phyloP scores from a whole-genome alignment of 1,140 invertebrate species.

The Drosophila asahinai region DNA sequence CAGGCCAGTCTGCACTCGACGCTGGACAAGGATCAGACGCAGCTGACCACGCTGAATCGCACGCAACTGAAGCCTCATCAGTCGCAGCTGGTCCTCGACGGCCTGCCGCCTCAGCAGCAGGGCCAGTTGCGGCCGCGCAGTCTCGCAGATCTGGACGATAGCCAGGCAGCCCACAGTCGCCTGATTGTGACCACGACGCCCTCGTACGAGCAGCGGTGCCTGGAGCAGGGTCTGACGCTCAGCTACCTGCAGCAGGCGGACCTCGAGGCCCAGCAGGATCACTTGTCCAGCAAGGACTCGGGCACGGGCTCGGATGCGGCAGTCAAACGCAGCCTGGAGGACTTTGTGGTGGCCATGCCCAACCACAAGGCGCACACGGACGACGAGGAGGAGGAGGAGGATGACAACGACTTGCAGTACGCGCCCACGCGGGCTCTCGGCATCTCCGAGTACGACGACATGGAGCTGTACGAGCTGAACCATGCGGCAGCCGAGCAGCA shows the following conservation, averaged over 20 bases:
- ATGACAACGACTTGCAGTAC: slow-evolving; percentile 54
- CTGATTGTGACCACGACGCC: slow-evolving; percentile 74
- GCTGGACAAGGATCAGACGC: slow-evolving; percentile 73
- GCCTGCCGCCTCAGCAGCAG: slow-evolving; percentile 33
- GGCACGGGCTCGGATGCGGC: slow-evolving; percentile 81
- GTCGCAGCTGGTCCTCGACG: slow-evolving; percentile 56
- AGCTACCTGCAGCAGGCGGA: slow-evolving; percentile 66
- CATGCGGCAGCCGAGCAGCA: slow-evolving; percentile 54
- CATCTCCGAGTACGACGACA: slow-evolving; percentile 65
- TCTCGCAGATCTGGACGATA: slow-evolving; percentile 55
- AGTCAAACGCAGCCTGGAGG: slow-evolving; percentile 76
- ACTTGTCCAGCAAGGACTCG: slow-evolving; percentile 80
- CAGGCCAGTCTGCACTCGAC: slow-evolving; percentile 58
- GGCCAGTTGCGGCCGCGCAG: slow-evolving; percentile 59
- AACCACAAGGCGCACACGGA: slow-evolving; percentile 28
- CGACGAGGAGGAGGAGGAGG: slow-evolving; percentile 45
- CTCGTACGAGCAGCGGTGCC: slow-evolving; percentile 74
- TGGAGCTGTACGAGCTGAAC: slow-evolving; percentile 62
- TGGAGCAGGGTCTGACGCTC: slow-evolving; percentile 64
- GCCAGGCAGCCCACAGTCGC: slow-evolving; percentile 47
- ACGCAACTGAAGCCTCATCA: slow-evolving; percentile 61
- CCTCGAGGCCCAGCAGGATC: slow-evolving; percentile 73
- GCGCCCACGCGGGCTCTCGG: slow-evolving; percentile 58
- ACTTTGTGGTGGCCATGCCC: slow-evolving; percentile 61
- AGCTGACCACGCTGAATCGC: slow-evolving; percentile 74